Evolutionary conservation across 2,888 invertebrate species (phyloP), one percentile per base, ranked within the genome.

Genomic region (Nomada fabriciana): DNA sequence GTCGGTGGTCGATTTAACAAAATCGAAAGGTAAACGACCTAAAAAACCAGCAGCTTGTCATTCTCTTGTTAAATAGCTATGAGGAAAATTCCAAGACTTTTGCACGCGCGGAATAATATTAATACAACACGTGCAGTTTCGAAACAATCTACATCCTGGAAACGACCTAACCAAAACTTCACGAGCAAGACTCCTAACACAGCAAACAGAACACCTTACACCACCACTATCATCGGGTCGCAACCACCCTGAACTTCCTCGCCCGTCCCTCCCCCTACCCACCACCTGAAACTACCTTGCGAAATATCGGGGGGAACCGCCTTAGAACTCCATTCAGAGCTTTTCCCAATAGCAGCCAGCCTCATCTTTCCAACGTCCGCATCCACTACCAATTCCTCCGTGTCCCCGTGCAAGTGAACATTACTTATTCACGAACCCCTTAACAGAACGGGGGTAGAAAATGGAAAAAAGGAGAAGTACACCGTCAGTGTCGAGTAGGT

Each of bases 191-290:
- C 69, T 57, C 57, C 23, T 15, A n/a, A 13, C 59, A 25, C n/a
- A 59, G 47, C 59, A 50, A 70, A 59, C 59, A 50, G 59, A 47
- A 20, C 70, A 50, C 47, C 47, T 60, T 70, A 47, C 57, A 47
- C 59, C 59, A 29, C 47, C 59, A n/a, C 43, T 29, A 60, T 70
- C 59, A n/a, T 69, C 43, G 43, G 18, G 57, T 43, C 69, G 23
- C 69, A 47, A 57, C 43, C 29, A 70, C 10, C 59, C n/a, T 15
- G 25, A 69, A 47, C 69, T 43, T 43, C 43, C 23, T 43, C 25
- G 7, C 36, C 36, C 36, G 0, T 29, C 7, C 29, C 29, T 29
- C 7, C 7, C 9, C 36, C 36, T 5, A 0, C 13, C 5, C 59
- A 10, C 13, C 43, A 20, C n/a, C 42, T 55, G 15, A 23, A 55